phyloP scores from a whole-genome alignment of 2,797 vertebrate genomes.

The Hydrolagus colliei region DNA sequence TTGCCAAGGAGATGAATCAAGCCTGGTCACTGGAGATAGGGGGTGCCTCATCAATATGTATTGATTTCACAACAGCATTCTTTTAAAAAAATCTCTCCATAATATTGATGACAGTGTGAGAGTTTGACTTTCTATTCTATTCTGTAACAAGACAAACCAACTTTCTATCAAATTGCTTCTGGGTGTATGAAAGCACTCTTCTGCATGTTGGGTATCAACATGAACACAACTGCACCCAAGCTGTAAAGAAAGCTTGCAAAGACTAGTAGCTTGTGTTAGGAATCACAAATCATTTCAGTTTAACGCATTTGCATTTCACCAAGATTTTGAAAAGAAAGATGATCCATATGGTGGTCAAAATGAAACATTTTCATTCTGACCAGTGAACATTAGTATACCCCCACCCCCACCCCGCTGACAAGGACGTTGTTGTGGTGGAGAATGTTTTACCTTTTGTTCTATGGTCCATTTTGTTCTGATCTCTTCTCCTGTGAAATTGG shows the following conservation, averaged over 20 bases:
- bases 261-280: no score
- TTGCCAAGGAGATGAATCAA: not conserved
- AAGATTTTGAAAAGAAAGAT: not conserved
- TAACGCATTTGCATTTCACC: not conserved
- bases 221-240: no score
- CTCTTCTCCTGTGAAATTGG: not conserved
- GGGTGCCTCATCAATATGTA: not conserved
- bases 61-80: not conserved
- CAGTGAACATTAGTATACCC: no score
- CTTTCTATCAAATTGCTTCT: no score
- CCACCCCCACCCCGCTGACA: no score
- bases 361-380: no score
- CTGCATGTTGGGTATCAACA: no score
- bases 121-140: no score
- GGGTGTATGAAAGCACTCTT: no score
- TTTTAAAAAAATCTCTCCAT: not conserved
- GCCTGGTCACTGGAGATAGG: not conserved
- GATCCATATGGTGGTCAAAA: not conserved
- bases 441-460: not conserved
- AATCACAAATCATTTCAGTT: not conserved
- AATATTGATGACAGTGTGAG: not conserved
- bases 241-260: no score
- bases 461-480: not conserved
- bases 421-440: no score
- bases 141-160: no score